These are phyloP conservation scores for Gryllus longicercus DNA, from an alignment of 2,888 invertebrate species.

Conservation along the genomic window DNA sequence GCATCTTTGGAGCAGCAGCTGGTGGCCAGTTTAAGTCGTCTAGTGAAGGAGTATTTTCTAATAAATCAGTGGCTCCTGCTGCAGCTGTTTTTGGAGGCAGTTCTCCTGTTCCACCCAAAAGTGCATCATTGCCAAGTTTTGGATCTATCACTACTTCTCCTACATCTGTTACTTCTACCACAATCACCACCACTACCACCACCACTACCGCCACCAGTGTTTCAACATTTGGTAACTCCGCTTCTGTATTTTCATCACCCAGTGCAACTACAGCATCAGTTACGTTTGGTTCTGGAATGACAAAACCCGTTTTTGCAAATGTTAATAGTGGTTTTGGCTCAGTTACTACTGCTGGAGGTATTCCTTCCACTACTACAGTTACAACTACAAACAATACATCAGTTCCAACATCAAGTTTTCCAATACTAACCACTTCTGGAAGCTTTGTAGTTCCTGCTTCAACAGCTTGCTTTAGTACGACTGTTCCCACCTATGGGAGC, in stretches of 20 bases:
- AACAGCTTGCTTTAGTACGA: background rate
- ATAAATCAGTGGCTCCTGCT: background rate
- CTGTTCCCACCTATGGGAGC: background rate
- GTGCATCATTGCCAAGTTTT: slow-evolving; percentile 24
- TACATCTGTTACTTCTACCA: background rate
- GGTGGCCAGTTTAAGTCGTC: background rate
- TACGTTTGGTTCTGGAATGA: background rate
- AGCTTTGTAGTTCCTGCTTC: slow-evolving; percentile 7
- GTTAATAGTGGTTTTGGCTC: background rate
- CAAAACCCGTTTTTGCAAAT: background rate
- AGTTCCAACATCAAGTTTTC: background rate
- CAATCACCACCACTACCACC: background rate
- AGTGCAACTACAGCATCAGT: background rate
- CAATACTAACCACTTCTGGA: background rate
- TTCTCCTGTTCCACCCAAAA: background rate
- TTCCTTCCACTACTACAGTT: no score
- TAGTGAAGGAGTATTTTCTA: background rate
- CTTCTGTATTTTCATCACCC: background rate
- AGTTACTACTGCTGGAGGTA: background rate
- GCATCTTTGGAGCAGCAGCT: background rate
- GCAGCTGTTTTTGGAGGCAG: background rate
- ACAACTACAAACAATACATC: background rate
- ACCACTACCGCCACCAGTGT: background rate
- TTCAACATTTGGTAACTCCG: slow-evolving; percentile 24
- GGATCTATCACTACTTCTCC: background rate